phyloP scores from a whole-genome alignment of 2,113 vertebrate genomes.

The Solea senegalensis region DNA sequence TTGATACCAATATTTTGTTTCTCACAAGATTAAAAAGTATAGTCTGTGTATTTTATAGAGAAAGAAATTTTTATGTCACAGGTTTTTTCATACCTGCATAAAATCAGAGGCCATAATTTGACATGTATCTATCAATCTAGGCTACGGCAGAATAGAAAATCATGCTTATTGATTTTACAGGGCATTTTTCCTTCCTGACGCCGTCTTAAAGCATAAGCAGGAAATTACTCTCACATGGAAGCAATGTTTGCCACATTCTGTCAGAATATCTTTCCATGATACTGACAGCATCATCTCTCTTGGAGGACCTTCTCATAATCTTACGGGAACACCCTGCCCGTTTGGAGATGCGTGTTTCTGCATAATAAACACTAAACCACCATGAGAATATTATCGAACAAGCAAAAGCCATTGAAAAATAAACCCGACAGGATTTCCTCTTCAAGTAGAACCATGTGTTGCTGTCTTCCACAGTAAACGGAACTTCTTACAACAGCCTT shows the following conservation, averaged over 20 bases:
- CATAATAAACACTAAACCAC: constrained; percentile 64
- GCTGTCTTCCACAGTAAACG: constrained; percentile 41
- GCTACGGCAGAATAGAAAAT: constrained; percentile 26
- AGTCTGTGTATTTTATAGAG: constrained; percentile 35
- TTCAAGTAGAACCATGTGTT: constrained; percentile 69
- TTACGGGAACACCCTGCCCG: constrained; percentile 41
- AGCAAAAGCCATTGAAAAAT: constrained; percentile 59
- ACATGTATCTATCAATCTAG: constrained; percentile 43
- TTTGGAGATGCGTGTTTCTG: constrained; percentile 54
- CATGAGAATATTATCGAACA: constrained; percentile 63
- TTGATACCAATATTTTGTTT: constrained; percentile 49
- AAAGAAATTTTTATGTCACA: constrained; percentile 20
- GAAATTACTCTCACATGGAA: constrained; percentile 67
- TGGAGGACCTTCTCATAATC: constrained; percentile 46
- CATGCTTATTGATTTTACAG: constrained; percentile 30
- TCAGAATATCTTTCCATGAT: constrained; percentile 51
- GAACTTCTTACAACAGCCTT: constrained; percentile 39
- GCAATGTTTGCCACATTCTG: constrained; percentile 47
- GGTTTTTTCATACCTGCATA: constrained; percentile 31
- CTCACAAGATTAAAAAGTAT: constrained; percentile 15
- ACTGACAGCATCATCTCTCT: constrained; percentile 63
- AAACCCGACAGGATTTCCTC: constrained; percentile 63
- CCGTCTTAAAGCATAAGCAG: constrained; percentile 45
- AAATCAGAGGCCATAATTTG: constrained; percentile 42
- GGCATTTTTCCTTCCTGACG: constrained; percentile 43